Percentiles rank a stretch among this genome's conserved stretches.
Conservation (phyloP, 1,140 invertebrate genomes). For the Calosoma granatense region DNA sequence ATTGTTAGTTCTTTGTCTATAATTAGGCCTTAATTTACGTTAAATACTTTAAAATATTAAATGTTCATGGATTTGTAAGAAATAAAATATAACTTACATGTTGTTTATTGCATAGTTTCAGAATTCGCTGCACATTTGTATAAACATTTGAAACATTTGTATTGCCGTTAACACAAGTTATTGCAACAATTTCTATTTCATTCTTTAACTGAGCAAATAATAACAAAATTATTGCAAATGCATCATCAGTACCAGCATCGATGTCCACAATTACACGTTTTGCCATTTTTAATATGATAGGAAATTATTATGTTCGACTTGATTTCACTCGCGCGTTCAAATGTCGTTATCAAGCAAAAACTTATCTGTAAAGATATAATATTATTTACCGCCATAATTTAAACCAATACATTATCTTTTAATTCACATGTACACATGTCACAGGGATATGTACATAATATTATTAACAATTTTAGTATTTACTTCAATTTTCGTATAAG, state of each 20-base stretch:
- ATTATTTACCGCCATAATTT: neutral
- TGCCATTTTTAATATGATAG: neutral
- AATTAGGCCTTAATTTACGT: no score
- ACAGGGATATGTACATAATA: no score
- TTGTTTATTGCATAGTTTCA: slow-evolving; percentile 36
- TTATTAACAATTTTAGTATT: no score
- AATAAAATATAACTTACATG: slow-evolving; percentile 39
- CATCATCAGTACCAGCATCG: slow-evolving; percentile 56
- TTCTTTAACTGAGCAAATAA: slow-evolving; percentile 40
- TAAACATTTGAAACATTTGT: slow-evolving; percentile 46
- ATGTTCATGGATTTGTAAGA: slow-evolving; percentile 10
- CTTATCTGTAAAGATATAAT: neutral
- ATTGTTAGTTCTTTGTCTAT: no score
- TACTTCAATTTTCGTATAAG: no score
- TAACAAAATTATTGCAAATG: slow-evolving; percentile 47
- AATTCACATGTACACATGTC: no score
- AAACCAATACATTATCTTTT: no score
- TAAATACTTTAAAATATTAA: neutral
- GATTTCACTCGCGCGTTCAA: no score
- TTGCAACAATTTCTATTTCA: slow-evolving; percentile 43
- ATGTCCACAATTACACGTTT: slow-evolving; percentile 45
- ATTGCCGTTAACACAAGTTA: slow-evolving; percentile 55
- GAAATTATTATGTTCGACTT: neutral
- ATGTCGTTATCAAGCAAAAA: neutral
- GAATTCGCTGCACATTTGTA: slow-evolving; percentile 48